phyloP scores from a whole-genome alignment of 2,888 invertebrate genomes.

The Pandemis cinnamomeana region DNA sequence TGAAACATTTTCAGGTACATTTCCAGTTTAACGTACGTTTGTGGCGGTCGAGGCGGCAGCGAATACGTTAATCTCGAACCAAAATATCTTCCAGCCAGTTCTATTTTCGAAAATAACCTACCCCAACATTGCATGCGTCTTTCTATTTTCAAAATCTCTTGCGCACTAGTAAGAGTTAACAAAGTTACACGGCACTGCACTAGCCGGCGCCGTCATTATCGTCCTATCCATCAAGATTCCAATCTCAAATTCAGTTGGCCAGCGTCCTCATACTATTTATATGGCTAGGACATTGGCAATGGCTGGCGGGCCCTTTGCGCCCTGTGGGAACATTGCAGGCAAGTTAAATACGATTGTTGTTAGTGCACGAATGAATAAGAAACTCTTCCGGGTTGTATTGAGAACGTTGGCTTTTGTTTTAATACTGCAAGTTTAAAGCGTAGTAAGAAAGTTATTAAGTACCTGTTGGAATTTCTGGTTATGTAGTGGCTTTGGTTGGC shows the following conservation, averaged over 20 bases:
- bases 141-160: not conserved
- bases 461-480: not conserved
- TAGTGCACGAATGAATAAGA: conserved; percentile 44
- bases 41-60: no score
- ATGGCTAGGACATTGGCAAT: conserved; percentile 65
- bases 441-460: not conserved
- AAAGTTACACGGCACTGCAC: conserved; percentile 5
- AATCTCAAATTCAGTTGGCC: conserved; percentile 69
- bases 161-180: not conserved
- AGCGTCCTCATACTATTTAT: conserved; percentile 65
- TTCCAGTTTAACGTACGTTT: no score
- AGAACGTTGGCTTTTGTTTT: conserved; percentile 15
- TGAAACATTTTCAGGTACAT: no score
- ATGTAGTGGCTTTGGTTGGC: no score
- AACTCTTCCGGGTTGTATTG: conserved; percentile 34
- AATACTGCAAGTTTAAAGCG: not conserved
- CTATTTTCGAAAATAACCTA: not conserved
- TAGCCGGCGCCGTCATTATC: conserved; percentile 57
- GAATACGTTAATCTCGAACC: no score
- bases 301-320: conserved; percentile 42
- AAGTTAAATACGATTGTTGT: conserved; percentile 54
- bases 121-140: not conserved
- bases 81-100: not conserved
- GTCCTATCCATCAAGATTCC: conserved; percentile 72
- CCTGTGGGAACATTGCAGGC: conserved; percentile 26